These are phyloP conservation scores for Dolichallabes microphthalmus DNA, from an alignment of 2,113 vertebrate species.

Conservation along the genomic window DNA sequence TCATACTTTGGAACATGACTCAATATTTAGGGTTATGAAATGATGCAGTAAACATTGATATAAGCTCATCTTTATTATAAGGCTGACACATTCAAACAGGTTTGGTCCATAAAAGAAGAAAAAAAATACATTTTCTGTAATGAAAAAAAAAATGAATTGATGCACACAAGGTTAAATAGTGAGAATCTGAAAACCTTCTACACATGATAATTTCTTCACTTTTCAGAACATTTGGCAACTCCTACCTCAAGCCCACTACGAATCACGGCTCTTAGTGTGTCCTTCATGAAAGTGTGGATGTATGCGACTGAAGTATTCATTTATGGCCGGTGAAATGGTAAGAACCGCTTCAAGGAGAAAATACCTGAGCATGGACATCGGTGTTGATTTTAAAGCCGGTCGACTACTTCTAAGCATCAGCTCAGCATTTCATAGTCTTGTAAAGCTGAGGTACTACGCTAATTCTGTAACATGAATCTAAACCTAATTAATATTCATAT, in stretches of 20 bases:
- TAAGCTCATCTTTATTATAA: conserved; percentile 77
- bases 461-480: conserved; percentile 69
- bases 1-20: neutral
- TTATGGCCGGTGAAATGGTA: neutral
- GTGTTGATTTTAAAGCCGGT: conserved; percentile 18
- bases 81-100: conserved; percentile 72
- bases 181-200: conserved; percentile 23
- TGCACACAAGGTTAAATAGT: conserved; percentile 15
- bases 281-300: neutral
- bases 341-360: conserved; percentile 4
- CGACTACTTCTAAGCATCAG: conserved; percentile 14
- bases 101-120: conserved; percentile 75
- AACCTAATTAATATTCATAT: conserved; percentile 70
- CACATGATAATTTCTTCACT: conserved; percentile 6
- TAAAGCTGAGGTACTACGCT: conserved; percentile 71
- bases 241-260: neutral
- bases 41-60: conserved; percentile 43
- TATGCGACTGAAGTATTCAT: neutral
- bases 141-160: conserved; percentile 22
- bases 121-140: conserved; percentile 20
- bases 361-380: conserved; percentile 25
- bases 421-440: conserved; percentile 66
- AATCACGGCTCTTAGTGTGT: neutral
- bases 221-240: conserved; percentile 15
- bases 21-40: neutral